phyloP scores from a whole-genome alignment of 2,888 invertebrate genomes.

The Leucophora obtusa region DNA sequence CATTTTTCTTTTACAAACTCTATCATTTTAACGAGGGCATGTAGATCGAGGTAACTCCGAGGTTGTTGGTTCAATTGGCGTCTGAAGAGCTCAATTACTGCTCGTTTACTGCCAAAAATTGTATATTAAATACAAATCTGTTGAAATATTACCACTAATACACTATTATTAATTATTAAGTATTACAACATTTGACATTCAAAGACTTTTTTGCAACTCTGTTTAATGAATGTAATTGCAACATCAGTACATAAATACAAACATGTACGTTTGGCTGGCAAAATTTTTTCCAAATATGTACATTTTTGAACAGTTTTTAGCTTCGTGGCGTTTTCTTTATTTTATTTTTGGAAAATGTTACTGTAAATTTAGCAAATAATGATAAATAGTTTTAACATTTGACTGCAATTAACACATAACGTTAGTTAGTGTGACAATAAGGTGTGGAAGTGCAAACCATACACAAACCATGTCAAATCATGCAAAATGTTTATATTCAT shows the following conservation, averaged over 20 bases:
- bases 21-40: too few species aligned
- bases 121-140: background rate
- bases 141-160: background rate
- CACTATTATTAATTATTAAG: conserved; percentile 32
- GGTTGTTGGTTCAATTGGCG: too few species aligned
- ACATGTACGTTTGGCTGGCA: background rate
- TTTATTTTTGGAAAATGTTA: background rate
- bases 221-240: conserved; percentile 19
- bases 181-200: conserved; percentile 38
- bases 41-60: too few species aligned
- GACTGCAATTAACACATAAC: conserved; percentile 58
- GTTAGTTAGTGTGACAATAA: conserved; percentile 37
- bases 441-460: conserved; percentile 51
- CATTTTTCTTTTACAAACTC: too few species aligned
- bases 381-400: conserved; percentile 53
- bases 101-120: background rate
- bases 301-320: conserved; percentile 10
- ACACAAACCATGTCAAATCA: conserved; percentile 34
- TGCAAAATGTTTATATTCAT: conserved; percentile 28
- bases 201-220: conserved; percentile 11
- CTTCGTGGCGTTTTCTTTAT: background rate
- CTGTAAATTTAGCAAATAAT: conserved; percentile 28
- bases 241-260: conserved; percentile 5
- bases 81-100: too few species aligned
- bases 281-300: conserved; percentile 1